Evolutionary conservation across 2,113 vertebrate genomes (phyloP).

Genomic region (Origma solitaria): DNA sequence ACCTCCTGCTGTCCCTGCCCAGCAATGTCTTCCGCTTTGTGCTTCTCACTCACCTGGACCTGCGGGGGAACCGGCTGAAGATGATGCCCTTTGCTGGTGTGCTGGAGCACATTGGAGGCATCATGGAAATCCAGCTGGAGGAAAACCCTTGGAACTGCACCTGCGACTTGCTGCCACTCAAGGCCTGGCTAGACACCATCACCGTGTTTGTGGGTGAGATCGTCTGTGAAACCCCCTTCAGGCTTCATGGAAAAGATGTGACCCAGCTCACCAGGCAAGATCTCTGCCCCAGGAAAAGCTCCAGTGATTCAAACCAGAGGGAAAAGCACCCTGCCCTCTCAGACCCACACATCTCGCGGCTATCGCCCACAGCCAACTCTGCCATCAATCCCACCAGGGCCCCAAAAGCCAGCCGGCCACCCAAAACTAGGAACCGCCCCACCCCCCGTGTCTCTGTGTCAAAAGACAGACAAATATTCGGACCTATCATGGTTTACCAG

Average conservation of each 20-base stretch:
- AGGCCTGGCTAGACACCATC: slow-evolving; percentile 96
- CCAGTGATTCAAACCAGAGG: slow-evolving; percentile 78
- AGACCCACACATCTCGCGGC: slow-evolving; percentile 80
- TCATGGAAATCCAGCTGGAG: slow-evolving; percentile 98
- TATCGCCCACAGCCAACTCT: slow-evolving; percentile 81
- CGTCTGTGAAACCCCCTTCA: slow-evolving; percentile 94
- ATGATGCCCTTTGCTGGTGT: slow-evolving; percentile 95
- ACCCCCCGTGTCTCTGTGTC: slow-evolving; percentile 87
- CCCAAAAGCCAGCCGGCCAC: slow-evolving; percentile 89
- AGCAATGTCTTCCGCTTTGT: slow-evolving; percentile 97
- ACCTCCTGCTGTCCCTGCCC: slow-evolving; percentile 91
- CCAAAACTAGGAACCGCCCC: slow-evolving; percentile 91
- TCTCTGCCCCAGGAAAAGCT: slow-evolving; percentile 88
- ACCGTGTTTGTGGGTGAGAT: slow-evolving; percentile 96
- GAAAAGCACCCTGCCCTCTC: slow-evolving; percentile 73
- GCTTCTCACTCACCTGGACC: slow-evolving; percentile 94
- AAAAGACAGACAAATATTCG: slow-evolving; percentile 93
- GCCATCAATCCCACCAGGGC: slow-evolving; percentile 83
- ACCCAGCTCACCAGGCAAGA: slow-evolving; percentile 96
- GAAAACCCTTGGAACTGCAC: slow-evolving; percentile 99
- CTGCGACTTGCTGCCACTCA: slow-evolving; percentile 92
- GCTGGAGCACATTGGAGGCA: slow-evolving; percentile 94
- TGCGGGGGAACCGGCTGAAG: slow-evolving; percentile 93
- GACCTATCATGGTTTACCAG: slow-evolving; percentile 98
- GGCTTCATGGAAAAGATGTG: slow-evolving; percentile 93